Percentiles rank a stretch among this genome's conserved stretches.
Evolutionary conservation across 2,797 vertebrate species (phyloP).

Genomic region (Manis javanica): DNA sequence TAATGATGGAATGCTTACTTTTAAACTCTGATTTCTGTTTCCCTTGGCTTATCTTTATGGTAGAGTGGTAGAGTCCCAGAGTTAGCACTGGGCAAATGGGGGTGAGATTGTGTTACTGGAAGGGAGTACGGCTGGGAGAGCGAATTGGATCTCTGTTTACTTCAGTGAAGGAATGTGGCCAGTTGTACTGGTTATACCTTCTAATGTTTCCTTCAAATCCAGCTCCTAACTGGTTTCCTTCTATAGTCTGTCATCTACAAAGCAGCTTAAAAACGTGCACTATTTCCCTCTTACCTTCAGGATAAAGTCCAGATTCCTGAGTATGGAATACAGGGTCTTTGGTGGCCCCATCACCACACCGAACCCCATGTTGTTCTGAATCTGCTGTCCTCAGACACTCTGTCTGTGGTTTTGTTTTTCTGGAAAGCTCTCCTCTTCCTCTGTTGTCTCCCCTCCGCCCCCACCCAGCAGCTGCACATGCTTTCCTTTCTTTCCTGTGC

Average conservation of each 20-base stretch:
- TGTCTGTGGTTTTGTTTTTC: neutral
- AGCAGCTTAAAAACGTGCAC: neutral
- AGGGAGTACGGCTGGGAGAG: neutral
- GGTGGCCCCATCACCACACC: neutral
- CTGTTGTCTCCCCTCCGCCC: neutral
- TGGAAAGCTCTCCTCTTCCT: neutral
- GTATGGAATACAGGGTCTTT: neutral
- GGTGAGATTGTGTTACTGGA: neutral
- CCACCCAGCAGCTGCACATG: no score
- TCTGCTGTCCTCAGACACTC: neutral
- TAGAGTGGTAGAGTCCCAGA: neutral
- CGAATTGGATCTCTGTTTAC: neutral
- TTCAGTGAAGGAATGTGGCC: neutral
- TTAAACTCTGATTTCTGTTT: slow-evolving; percentile 15
- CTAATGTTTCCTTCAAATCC: neutral
- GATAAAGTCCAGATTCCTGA: neutral
- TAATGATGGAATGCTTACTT: neutral
- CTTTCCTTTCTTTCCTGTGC: neutral
- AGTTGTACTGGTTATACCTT: neutral
- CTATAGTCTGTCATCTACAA: neutral
- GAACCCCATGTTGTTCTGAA: neutral
- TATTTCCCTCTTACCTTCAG: neutral
- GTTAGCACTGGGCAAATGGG: neutral
- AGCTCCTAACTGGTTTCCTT: neutral
- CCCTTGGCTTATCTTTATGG: neutral